Percentiles rank a stretch among this genome's conserved stretches.
phyloP scores from a whole-genome alignment of 35 echinoderm and acorn worm species.

The Ophioderma brevispina region DNA sequence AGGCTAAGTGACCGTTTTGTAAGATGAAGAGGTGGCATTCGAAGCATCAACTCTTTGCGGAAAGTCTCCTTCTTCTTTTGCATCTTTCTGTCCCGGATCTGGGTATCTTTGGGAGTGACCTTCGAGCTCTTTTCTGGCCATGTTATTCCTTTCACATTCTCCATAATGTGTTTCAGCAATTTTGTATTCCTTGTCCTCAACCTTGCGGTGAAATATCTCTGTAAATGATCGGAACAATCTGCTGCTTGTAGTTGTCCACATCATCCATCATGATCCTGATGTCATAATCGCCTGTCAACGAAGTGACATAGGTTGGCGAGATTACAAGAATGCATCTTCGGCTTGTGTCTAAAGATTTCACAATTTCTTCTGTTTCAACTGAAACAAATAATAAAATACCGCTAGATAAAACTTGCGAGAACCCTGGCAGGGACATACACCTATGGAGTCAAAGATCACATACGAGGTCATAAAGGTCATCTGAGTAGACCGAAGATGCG shows the following conservation, averaged over 20 bases:
- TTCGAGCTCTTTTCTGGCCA: background rate
- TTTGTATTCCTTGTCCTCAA: background rate
- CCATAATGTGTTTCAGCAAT: background rate
- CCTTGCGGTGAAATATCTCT: background rate
- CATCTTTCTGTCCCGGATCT: background rate
- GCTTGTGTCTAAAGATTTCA: background rate
- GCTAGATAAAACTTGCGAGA: no score
- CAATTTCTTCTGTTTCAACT: background rate
- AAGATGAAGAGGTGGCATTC: background rate
- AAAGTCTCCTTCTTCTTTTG: background rate
- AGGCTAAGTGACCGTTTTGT: no score
- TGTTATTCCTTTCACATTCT: background rate
- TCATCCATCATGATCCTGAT: background rate
- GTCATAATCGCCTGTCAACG: background rate
- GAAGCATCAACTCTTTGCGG: background rate
- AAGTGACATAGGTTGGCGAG: background rate
- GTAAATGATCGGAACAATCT: background rate
- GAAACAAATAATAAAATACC: background rate
- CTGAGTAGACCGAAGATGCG: no score
- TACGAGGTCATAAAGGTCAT: no score
- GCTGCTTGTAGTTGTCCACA: background rate
- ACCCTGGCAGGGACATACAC: no score
- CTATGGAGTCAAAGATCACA: no score
- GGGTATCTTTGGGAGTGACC: background rate
- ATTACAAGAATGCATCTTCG: background rate